phyloP scores from a whole-genome alignment of 53 echinoderm and acorn worm species.

The Temnopleurus reevesii region DNA sequence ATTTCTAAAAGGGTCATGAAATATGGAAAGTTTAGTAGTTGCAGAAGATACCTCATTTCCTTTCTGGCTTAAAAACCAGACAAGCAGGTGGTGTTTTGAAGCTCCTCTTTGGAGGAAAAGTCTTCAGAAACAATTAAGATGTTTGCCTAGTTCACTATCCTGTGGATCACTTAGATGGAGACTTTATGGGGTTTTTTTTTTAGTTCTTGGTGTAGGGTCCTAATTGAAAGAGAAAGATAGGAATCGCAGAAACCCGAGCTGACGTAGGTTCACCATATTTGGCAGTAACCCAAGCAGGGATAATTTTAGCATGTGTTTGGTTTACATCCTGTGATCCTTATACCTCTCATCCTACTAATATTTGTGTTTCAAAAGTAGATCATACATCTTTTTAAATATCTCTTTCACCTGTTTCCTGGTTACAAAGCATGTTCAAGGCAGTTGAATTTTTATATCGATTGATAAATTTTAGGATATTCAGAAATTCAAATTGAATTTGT shows the following conservation, averaged over 20 bases:
- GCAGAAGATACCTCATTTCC: too few relatives aligned
- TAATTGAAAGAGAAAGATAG: constrained; percentile 30
- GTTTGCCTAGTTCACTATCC: not conserved
- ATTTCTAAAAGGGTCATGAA: too few relatives aligned
- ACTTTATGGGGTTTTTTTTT: not conserved
- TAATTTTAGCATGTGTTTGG: not conserved
- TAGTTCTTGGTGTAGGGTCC: not conserved
- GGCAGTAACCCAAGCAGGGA: constrained; percentile 1
- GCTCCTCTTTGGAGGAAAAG: not conserved
- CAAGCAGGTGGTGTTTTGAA: not conserved
- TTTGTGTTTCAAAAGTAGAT: too few relatives aligned
- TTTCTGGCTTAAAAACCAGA: not conserved
- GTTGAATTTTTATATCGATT: too few relatives aligned
- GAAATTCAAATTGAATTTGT: too few relatives aligned
- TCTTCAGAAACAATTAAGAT: not conserved
- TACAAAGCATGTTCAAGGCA: too few relatives aligned
- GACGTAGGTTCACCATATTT: constrained; percentile 41
- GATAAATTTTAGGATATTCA: too few relatives aligned
- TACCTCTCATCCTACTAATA: too few relatives aligned
- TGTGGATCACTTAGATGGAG: not conserved
- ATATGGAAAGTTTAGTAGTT: not conserved
- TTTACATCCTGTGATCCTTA: not conserved
- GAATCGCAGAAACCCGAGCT: constrained; percentile 9
- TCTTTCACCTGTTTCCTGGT: too few relatives aligned
- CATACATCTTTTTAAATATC: too few relatives aligned